Evolutionary conservation across 2,888 invertebrate genomes (phyloP), one percentile per base, ranked within the genome.

Genomic region (Desoria tigrina): DNA sequence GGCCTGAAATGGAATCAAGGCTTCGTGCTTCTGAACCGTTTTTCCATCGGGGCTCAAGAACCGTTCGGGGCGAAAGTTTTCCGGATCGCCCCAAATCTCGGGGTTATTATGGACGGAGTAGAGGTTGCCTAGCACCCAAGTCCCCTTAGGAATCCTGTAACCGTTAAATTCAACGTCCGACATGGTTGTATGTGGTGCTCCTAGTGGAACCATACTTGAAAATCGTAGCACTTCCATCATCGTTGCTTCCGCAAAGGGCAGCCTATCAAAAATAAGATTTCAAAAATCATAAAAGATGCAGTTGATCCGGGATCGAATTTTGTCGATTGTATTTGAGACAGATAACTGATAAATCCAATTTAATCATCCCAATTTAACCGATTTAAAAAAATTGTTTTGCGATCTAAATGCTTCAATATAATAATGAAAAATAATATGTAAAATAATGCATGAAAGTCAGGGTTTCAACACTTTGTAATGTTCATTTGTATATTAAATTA

Each of bases 51-150:
- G 23, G 23, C 11, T 51, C 1, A 73, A 23, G 50, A 70, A 72
- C 23, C 74, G 24, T 51, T 72, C 72, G 1, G 74, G 73, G 1
- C 68, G 66, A 21, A 75, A 75, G 2, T 37, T 32, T 21, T 71
- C 65, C 0, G 71, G 71, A 27, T 72, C 68, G 18, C 45, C 45
- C 71, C 72, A 74, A 23, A 66, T 54, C 2, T 27, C 32, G 1
- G 57, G 54, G 45, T 73, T 69, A 14, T 66, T 26, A 53, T 67
- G 71, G 24, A 69, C 42, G 9, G 65, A 66, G 18, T 69, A 70
- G 0, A 69, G 7, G 37, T 74, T 74, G 1, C 68, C 55, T 16
- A 69, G n/a, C 1, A 73, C 39, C 1, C 67, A 49, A 1, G 73
- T 72, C 18, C 69, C 68, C 18, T 69, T 70, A 3, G 71, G 69